Evolutionary conservation across 2,113 vertebrate species (phyloP).

Genomic region (Sitta europaea): DNA sequence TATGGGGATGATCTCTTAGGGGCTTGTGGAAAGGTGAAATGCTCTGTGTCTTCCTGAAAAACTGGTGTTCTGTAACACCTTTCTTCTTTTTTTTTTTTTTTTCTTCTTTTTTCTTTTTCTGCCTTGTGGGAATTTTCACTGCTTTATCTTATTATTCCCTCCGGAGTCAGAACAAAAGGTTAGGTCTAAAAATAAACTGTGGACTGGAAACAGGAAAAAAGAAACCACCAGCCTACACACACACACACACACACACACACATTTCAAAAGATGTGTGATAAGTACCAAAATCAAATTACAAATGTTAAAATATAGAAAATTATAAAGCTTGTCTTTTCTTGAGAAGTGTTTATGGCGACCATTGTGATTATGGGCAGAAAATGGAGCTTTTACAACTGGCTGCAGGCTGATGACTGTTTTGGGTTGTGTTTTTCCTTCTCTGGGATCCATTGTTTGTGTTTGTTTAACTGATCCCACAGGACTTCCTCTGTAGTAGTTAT

Average conservation of each 20-base stretch:
- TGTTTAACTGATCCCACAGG: neutral
- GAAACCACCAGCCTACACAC: neutral
- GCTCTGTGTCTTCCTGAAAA: neutral
- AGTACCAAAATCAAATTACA: neutral
- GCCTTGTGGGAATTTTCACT: neutral
- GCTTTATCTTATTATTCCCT: neutral
- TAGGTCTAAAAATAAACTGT: neutral
- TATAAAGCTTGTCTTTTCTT: neutral
- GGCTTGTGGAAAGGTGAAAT: neutral
- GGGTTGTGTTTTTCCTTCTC: neutral
- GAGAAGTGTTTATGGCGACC: neutral
- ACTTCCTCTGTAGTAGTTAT: neutral
- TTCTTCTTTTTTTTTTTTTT: neutral
- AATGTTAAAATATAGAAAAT: neutral
- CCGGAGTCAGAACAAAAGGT: neutral
- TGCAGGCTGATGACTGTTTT: neutral
- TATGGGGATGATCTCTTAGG: neutral
- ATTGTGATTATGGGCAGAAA: neutral
- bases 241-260: fast-evolving
- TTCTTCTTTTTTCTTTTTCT: fast-evolving
- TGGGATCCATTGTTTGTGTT: neutral
- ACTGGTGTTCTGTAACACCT: neutral
- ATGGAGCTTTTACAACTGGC: neutral
- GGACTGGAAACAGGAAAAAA: neutral
- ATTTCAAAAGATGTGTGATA: neutral